A percentile compares a stretch with the other conserved stretches of the same genome.
These are phyloP conservation scores for Rhynchonycteris naso DNA, from an alignment of 2,797 vertebrate species.

Conservation along the genomic window DNA sequence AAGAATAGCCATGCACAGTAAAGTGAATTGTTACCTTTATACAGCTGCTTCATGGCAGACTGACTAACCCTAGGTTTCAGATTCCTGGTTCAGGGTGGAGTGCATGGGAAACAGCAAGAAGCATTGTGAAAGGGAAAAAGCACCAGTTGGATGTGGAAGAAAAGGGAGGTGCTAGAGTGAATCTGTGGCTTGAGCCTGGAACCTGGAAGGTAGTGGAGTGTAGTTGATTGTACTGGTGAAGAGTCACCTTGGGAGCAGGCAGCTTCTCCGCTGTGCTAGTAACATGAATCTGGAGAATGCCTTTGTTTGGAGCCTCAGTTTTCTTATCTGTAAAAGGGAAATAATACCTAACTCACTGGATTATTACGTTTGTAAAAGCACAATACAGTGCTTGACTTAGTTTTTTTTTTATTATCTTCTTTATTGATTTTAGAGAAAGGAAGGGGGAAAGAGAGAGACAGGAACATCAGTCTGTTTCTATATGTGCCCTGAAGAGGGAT, in stretches of 20 bases:
- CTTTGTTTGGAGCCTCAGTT: conserved; percentile 10
- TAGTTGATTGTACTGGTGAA: not conserved
- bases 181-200: not conserved
- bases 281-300: not conserved
- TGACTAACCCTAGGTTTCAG: not conserved
- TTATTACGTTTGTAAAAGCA: conserved; percentile 7
- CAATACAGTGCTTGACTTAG: not conserved
- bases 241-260: not conserved
- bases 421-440: too few species aligned
- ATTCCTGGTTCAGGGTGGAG: not conserved
- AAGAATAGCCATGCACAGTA: not conserved
- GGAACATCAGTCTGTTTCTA: too few species aligned
- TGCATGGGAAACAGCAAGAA: not conserved
- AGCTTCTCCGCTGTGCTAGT: not conserved
- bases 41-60: not conserved
- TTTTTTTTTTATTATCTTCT: not conserved
- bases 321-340: not conserved
- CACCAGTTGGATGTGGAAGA: not conserved
- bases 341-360: not conserved
- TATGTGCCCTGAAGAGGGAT: too few species aligned
- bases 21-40: not conserved
- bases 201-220: not conserved
- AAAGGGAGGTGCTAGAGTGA: not conserved
- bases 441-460: too few species aligned
- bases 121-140: not conserved